These are phyloP conservation scores for Heliconius cydno DNA, from an alignment of 2,888 invertebrate species.

Conservation along the genomic window DNA sequence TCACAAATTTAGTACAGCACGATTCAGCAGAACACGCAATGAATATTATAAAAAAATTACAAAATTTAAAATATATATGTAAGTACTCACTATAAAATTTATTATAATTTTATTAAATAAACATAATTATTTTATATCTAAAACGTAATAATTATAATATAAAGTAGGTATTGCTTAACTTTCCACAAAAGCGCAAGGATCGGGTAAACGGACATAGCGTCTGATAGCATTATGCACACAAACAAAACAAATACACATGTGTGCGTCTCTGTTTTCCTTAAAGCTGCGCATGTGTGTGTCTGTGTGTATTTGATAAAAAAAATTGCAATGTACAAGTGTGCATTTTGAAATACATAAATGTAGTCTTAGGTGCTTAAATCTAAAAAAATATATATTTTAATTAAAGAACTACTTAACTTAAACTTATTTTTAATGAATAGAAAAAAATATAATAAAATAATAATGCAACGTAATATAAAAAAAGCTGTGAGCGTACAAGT, in stretches of 20 bases:
- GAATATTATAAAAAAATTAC: neutral
- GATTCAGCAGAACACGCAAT: too few species aligned
- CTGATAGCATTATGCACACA: conserved; percentile 43
- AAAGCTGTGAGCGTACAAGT: conserved; percentile 39
- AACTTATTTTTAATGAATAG: neutral
- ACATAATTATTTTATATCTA: conserved; percentile 7
- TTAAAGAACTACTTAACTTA: neutral
- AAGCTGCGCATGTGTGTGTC: conserved; percentile 46
- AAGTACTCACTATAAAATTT: neutral
- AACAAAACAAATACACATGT: conserved; percentile 34
- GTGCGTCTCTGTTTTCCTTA: conserved; percentile 47
- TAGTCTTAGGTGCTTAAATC: neutral
- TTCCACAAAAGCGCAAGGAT: conserved; percentile 37
- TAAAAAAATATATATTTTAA: neutral
- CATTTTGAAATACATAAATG: neutral
- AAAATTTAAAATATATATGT: neutral
- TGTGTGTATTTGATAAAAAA: conserved; percentile 5
- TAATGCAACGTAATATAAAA: conserved; percentile 24
- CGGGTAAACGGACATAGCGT: conserved; percentile 37
- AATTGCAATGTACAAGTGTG: neutral
- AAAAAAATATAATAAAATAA: neutral
- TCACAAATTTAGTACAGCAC: too few species aligned
- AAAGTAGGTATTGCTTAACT: conserved; percentile 32
- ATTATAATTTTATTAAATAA: neutral
- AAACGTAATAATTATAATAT: conserved; percentile 18